Conservation (phyloP, 2,113 vertebrate genomes). For the Butorides virescens region DNA sequence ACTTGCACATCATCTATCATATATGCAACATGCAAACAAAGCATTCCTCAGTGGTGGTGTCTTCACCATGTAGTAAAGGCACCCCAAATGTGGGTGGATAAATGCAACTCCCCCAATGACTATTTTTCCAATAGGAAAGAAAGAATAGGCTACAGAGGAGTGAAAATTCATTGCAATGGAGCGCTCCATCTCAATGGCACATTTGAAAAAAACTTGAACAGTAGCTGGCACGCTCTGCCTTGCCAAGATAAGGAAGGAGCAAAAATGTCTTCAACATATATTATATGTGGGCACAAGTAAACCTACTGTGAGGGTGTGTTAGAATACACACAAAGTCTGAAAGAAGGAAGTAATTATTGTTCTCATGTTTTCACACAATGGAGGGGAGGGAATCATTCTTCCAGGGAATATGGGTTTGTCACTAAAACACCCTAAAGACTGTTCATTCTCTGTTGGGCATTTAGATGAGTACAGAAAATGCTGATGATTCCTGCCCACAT, state of each 20-base stretch:
- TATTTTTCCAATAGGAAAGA: neutral
- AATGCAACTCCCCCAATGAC: neutral
- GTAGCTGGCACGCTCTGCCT: neutral
- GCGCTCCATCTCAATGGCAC: neutral
- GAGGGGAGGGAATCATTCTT: neutral
- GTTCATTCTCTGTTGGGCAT: neutral
- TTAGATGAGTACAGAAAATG: constrained; percentile 17
- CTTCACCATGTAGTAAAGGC: neutral
- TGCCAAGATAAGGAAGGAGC: neutral
- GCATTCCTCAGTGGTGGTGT: neutral
- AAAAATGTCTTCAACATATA: neutral
- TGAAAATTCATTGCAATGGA: neutral
- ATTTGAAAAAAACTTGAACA: neutral
- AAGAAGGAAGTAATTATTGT: neutral
- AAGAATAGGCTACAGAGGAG: neutral
- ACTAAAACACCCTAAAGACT: neutral
- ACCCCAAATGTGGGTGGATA: neutral
- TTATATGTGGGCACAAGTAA: neutral
- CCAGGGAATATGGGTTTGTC: neutral
- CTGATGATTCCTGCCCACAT: neutral
- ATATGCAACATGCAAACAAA: neutral
- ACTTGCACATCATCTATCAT: neutral
- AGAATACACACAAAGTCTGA: neutral
- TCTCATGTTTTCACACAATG: neutral
- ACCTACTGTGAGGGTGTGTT: neutral